These are phyloP conservation scores for Callitettix versicolor DNA, from an alignment of 1,140 invertebrate genomes.

Conservation along the genomic window DNA sequence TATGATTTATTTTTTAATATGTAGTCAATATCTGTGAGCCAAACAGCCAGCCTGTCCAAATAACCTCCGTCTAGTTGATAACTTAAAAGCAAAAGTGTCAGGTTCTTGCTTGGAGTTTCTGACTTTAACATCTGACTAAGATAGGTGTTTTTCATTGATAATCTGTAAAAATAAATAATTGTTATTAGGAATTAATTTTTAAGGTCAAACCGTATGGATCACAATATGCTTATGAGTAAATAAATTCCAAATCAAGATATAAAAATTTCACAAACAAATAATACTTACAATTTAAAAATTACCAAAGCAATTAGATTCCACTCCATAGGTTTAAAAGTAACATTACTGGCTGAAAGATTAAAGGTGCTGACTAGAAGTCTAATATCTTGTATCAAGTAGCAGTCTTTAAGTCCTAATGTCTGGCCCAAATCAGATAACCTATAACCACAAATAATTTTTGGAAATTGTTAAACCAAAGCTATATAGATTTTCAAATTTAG, in stretches of 20 bases:
- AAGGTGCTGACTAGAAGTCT: conserved; percentile 43
- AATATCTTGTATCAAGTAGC: conserved; percentile 32
- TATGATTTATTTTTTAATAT: conserved; percentile 3
- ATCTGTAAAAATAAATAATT: conserved; percentile 39
- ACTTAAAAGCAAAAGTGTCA: conserved; percentile 38
- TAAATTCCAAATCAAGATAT: conserved; percentile 14
- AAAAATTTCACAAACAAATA: not conserved
- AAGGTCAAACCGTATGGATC: no score
- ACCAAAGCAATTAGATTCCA: conserved; percentile 37
- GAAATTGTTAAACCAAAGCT: no score
- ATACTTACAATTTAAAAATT: conserved; percentile 37
- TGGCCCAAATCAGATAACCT: conserved; percentile 35
- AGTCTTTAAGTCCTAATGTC: conserved; percentile 27
- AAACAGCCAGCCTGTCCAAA: conserved; percentile 37
- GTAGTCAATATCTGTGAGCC: conserved; percentile 36
- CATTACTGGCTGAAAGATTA: conserved; percentile 43
- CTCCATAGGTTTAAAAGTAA: conserved; percentile 37
- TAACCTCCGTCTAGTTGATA: conserved; percentile 40
- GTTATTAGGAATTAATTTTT: no score
- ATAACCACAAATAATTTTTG: conserved; percentile 15
- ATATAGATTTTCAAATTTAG: no score
- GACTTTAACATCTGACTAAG: conserved; percentile 32
- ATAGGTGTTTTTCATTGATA: conserved; percentile 34
- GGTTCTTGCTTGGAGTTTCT: conserved; percentile 33
- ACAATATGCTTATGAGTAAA: conserved; percentile 33